Evolutionary conservation across 1,140 invertebrate genomes (phyloP), one percentile per base, ranked within the genome.

Genomic region (Zophobas morio): DNA sequence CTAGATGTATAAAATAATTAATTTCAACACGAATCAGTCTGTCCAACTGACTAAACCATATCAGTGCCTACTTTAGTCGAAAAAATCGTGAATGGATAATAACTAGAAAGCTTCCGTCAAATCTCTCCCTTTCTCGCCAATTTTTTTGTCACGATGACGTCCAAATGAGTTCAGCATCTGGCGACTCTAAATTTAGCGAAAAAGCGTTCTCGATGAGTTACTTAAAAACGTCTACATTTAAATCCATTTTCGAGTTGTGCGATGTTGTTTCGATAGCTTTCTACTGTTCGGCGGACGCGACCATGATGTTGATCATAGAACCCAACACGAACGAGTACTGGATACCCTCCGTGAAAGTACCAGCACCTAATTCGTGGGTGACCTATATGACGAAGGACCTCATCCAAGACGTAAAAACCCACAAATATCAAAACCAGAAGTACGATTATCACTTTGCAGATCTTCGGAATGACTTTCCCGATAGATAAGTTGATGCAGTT

Each of bases 301-400:
- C 82, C 5, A 54, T 83, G 36, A 56, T 84, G 79, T 37, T 84
- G 49, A 78, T 72, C 5, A 33, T 81, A 35, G 82, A 84, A 49
- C 74, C 76, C 57, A 66, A 63, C 35, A 73, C 71, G 6, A 78
- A 71, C 33, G 79, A 81, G 47, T 51, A 77, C 47, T 80, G 81
- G 82, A 71, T 82, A 34, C 78, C 81, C 8, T 54, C 42, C n/a
- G 75, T 79, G 1, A 81, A 80, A 70, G 75, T 72, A 1, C 49
- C 73, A 8, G 6, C 46, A n/a, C 72, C 56, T 37, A 49, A 33
- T 1, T 57, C 75, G 20, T 82, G 81, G 81, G 37, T 73, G 8
- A 33, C 37, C 6, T 49, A 66, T 46, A n/a, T 74, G n/a, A 73
- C 81, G 46, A 51, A 51, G 40, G 80, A 82, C 57, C 75, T 81